phyloP scores from a whole-genome alignment of 2,888 invertebrate genomes.

The Odontomyia ornata region DNA sequence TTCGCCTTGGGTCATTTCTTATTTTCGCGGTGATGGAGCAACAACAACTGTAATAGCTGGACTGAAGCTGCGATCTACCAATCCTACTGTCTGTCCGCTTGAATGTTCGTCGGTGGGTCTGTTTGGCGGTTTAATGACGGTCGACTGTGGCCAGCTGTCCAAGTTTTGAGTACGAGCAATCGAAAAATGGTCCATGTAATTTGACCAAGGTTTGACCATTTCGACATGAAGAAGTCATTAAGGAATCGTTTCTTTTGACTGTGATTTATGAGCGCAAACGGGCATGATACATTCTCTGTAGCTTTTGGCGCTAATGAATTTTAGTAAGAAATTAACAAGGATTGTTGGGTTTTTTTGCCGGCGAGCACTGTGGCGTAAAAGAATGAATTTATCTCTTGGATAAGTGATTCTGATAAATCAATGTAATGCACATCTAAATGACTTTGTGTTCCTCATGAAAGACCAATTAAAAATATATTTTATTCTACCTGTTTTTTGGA shows the following conservation, averaged over 20 bases:
- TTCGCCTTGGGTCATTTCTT: slow-evolving; percentile 43
- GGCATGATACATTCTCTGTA: not conserved
- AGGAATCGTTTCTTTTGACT: not conserved
- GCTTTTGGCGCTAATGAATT: slow-evolving; percentile 9
- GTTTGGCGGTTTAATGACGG: not conserved
- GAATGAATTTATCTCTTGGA: too few relatives aligned
- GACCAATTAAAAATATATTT: too few relatives aligned
- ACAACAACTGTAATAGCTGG: not conserved
- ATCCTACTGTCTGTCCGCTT: not conserved
- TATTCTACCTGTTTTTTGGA: too few relatives aligned
- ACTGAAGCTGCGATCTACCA: not conserved
- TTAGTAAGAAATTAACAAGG: not conserved
- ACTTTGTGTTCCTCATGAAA: too few relatives aligned
- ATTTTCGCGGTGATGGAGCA: slow-evolving; percentile 17
- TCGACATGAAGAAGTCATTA: slow-evolving; percentile 38
- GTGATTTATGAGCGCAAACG: slow-evolving; percentile 5
- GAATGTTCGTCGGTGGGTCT: not conserved
- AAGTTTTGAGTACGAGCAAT: not conserved
- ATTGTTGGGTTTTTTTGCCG: too few relatives aligned
- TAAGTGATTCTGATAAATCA: too few relatives aligned
- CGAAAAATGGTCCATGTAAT: slow-evolving; percentile 20
- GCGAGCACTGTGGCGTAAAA: too few relatives aligned
- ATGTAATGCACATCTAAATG: too few relatives aligned
- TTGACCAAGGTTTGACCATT: slow-evolving; percentile 21
- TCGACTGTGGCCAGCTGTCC: slow-evolving; percentile 13